phyloP scores from a whole-genome alignment of 1,140 invertebrate species.

The Solenopsis fugax region DNA sequence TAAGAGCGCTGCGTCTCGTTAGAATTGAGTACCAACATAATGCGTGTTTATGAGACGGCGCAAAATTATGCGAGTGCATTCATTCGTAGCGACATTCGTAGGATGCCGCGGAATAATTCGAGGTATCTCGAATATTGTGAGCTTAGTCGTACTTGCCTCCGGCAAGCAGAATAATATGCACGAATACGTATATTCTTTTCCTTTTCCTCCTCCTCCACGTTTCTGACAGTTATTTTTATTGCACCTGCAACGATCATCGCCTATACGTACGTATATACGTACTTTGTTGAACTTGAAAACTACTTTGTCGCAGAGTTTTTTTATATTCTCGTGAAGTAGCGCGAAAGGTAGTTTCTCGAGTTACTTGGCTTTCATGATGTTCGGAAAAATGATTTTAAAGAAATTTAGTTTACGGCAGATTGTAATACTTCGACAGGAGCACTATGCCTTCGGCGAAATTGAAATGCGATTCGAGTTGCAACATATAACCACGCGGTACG shows the following conservation, averaged over 20 bases:
- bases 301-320: neutral
- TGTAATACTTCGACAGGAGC: neutral
- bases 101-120: conserved; percentile 54
- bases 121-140: conserved; percentile 57
- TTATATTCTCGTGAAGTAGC: neutral
- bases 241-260: neutral
- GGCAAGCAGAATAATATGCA: conserved; percentile 30
- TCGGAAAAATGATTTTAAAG: neutral
- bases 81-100: conserved; percentile 60
- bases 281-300: neutral
- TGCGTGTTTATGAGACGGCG: conserved; percentile 38
- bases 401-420: neutral
- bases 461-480: neutral
- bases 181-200: neutral
- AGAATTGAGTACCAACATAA: conserved; percentile 53
- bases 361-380: neutral
- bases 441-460: neutral
- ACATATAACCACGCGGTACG: neutral
- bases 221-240: conserved; percentile 1
- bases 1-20: conserved; percentile 62
- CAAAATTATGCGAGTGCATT: conserved; percentile 62
- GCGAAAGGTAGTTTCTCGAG: neutral
- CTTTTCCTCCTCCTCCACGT: neutral
- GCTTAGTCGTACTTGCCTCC: conserved; percentile 7
- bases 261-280: neutral